A percentile compares a stretch with the other conserved stretches of the same genome.
Evolutionary conservation across 2,113 vertebrate genomes (phyloP).

Genomic region (Oryzias melastigma): DNA sequence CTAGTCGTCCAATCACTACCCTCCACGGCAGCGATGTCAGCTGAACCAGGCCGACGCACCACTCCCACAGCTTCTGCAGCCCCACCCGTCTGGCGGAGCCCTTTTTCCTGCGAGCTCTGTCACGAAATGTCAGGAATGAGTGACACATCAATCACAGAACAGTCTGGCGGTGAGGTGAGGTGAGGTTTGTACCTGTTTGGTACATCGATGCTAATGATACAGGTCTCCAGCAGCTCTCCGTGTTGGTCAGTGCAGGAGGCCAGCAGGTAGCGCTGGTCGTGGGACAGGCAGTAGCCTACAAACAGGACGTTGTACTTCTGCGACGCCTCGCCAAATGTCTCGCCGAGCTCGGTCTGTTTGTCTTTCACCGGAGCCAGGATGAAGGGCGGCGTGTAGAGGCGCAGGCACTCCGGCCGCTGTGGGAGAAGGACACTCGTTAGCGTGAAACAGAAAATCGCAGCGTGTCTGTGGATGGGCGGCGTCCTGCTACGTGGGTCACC

Average conservation of each 20-base stretch:
- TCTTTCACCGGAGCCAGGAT: slow-evolving; percentile 97
- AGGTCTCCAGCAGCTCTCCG: slow-evolving; percentile 94
- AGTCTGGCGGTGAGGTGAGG: no score
- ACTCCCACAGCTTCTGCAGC: slow-evolving; percentile 98
- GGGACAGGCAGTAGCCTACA: slow-evolving; percentile 96
- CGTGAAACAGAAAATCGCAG: background rate
- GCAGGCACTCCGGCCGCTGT: slow-evolving; percentile 92
- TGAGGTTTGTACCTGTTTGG: slow-evolving; percentile 82
- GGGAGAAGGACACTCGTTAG: slow-evolving; percentile 7
- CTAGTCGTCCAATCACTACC: slow-evolving; percentile 96
- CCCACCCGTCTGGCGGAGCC: slow-evolving; percentile 91
- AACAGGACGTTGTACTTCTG: slow-evolving; percentile 98
- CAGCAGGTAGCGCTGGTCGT: slow-evolving; percentile 97
- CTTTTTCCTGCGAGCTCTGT: slow-evolving; percentile 97
- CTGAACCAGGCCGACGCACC: slow-evolving; percentile 94
- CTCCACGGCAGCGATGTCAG: slow-evolving; percentile 98
- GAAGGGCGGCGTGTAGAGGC: slow-evolving; percentile 94
- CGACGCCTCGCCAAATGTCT: slow-evolving; percentile 95
- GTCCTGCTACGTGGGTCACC: slow-evolving; percentile 59
- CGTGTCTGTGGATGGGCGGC: background rate
- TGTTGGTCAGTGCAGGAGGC: slow-evolving; percentile 96
- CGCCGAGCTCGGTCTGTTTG: slow-evolving; percentile 96
- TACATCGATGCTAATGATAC: slow-evolving; percentile 94
- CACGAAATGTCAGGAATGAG: background rate
- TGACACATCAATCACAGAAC: no score